These are phyloP conservation scores for Cheilosia scutellata DNA, from an alignment of 2,888 invertebrate species.

Conservation along the genomic window DNA sequence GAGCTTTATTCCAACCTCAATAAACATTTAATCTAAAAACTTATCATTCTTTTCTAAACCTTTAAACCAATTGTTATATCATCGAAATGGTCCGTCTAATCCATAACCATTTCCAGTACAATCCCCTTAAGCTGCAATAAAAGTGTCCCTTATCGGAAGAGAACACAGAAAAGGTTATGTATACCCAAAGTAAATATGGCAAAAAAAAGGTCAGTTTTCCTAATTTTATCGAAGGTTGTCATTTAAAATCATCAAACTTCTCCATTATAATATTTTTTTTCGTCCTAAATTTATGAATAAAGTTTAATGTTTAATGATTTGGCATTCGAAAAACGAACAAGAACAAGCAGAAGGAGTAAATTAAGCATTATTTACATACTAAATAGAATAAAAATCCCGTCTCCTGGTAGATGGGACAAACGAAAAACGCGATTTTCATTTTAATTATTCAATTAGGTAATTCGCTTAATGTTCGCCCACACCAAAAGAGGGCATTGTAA, in stretches of 20 bases:
- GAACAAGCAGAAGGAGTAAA: neutral
- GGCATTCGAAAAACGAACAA: slow-evolving; percentile 6
- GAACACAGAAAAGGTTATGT: neutral
- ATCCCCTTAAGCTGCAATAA: slow-evolving; percentile 42
- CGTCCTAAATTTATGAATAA: slow-evolving; percentile 17
- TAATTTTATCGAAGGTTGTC: slow-evolving; percentile 29
- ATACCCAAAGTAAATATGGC: slow-evolving; percentile 11
- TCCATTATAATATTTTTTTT: neutral
- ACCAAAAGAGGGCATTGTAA: slow-evolving; percentile 14
- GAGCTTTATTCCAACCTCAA: neutral
- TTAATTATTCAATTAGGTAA: slow-evolving; percentile 41
- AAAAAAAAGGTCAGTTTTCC: slow-evolving; percentile 41
- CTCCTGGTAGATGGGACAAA: neutral
- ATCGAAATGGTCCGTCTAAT: slow-evolving; percentile 18
- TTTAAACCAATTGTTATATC: slow-evolving; percentile 40
- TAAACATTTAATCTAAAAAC: slow-evolving; percentile 4
- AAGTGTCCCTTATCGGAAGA: slow-evolving; percentile 22
- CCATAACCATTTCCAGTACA: slow-evolving; percentile 37
- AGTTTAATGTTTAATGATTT: slow-evolving; percentile 21
- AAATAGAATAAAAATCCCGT: slow-evolving; percentile 1
- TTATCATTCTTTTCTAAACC: slow-evolving; percentile 8
- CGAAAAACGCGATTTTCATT: slow-evolving; percentile 23
- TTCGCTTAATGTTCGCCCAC: neutral
- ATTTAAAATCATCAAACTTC: slow-evolving; percentile 42
- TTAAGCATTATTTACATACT: slow-evolving; percentile 40